Percentiles rank a stretch among this genome's conserved stretches.
These are phyloP conservation scores for Notothenia rossii DNA, from an alignment of 2,113 vertebrate species.

Conservation along the genomic window DNA sequence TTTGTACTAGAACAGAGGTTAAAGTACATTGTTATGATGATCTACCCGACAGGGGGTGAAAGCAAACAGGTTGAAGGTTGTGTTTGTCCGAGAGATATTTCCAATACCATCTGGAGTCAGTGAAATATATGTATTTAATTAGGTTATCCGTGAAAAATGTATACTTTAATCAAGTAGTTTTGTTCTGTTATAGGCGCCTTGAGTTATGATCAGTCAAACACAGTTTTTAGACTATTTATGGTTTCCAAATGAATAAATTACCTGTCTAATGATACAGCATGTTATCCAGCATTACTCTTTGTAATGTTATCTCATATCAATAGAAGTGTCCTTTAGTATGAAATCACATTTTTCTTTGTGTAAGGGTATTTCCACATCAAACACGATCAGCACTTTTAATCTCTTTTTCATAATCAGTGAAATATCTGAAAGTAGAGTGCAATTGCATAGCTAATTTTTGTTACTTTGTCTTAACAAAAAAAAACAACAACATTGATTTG, in stretches of 20 bases:
- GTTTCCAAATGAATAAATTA: too few species aligned
- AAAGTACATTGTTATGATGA: slow-evolving; percentile 21
- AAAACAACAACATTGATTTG: too few species aligned
- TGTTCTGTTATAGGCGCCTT: neutral
- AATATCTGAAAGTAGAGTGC: neutral
- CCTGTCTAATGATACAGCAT: neutral
- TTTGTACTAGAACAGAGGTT: slow-evolving; percentile 20
- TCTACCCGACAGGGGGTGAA: slow-evolving; percentile 9
- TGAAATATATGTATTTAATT: neutral
- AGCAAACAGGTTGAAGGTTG: slow-evolving; percentile 48
- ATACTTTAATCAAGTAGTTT: neutral
- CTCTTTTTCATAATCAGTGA: neutral
- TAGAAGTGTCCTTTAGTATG: too few species aligned
- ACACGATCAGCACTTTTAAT: neutral
- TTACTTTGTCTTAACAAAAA: neutral
- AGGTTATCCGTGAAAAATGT: neutral
- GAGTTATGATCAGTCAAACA: neutral
- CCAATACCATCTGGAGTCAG: neutral
- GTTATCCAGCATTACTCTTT: neutral
- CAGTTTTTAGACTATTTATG: neutral
- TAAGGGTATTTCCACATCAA: neutral
- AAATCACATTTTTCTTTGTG: too few species aligned
- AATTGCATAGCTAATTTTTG: neutral
- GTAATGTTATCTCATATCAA: neutral
- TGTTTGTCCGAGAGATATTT: slow-evolving; percentile 40